A percentile compares a stretch with the other conserved stretches of the same genome.
Conservation (phyloP, 2,113 vertebrate genomes). For the Pao palembangensis region DNA sequence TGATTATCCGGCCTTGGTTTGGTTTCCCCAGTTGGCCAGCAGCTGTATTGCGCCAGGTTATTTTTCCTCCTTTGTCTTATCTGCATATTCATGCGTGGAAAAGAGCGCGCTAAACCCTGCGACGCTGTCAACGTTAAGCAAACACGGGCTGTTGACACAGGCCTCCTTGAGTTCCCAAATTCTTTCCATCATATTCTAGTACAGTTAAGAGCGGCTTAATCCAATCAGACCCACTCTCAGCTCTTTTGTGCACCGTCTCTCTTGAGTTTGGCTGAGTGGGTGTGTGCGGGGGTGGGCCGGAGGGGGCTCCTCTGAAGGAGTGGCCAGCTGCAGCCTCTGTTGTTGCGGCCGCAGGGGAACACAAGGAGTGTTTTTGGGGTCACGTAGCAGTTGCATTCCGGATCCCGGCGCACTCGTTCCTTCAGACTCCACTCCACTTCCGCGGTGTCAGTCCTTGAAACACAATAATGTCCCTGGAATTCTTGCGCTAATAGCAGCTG, state of each 20-base stretch:
- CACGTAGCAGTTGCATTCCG: slow-evolving; percentile 65
- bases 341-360: slow-evolving; percentile 48
- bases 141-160: slow-evolving; percentile 63
- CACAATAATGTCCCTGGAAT: slow-evolving; percentile 26
- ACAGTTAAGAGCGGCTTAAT: slow-evolving; percentile 68
- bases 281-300: neutral
- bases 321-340: slow-evolving; percentile 55
- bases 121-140: slow-evolving; percentile 57
- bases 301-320: slow-evolving; percentile 39
- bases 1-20: slow-evolving; percentile 28
- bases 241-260: slow-evolving; percentile 42
- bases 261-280: slow-evolving; percentile 31
- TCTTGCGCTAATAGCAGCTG: slow-evolving; percentile 49
- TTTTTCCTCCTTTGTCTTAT: slow-evolving; percentile 14
- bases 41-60: slow-evolving; percentile 21
- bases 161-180: slow-evolving; percentile 56
- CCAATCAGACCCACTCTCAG: slow-evolving; percentile 59
- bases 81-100: slow-evolving; percentile 31
- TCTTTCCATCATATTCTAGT: slow-evolving; percentile 56
- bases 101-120: slow-evolving; percentile 36
- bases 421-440: slow-evolving; percentile 29
- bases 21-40: slow-evolving; percentile 29
- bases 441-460: slow-evolving; percentile 26
- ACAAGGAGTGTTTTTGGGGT: slow-evolving; percentile 56
- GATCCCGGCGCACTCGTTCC: slow-evolving; percentile 34